Percentiles rank a stretch among this genome's conserved stretches.
Evolutionary conservation across 2,113 vertebrate genomes (phyloP).

Genomic region (Hassar affinis): DNA sequence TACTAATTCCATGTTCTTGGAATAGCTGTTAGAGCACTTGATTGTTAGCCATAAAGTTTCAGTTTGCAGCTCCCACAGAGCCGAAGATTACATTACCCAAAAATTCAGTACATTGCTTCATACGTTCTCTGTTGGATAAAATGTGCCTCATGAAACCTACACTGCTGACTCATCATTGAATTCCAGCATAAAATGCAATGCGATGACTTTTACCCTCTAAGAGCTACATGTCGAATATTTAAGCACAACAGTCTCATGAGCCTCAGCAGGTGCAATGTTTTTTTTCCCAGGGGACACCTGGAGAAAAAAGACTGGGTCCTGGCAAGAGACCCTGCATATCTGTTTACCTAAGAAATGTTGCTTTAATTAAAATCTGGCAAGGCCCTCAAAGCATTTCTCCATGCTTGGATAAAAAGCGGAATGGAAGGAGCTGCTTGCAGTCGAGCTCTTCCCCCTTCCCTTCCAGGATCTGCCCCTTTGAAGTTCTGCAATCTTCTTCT

Average conservation of each 20-base stretch:
- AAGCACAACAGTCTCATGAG: neutral
- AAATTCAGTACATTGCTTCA: constrained; percentile 7
- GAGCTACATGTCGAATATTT: neutral
- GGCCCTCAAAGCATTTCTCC: constrained; percentile 52
- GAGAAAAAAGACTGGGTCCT: constrained; percentile 4
- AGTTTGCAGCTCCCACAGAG: neutral
- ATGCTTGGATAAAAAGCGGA: constrained; percentile 62
- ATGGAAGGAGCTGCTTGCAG: constrained; percentile 46
- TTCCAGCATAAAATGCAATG: neutral
- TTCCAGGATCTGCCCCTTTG: constrained; percentile 40
- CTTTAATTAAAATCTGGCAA: constrained; percentile 69
- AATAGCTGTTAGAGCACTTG: constrained; percentile 6
- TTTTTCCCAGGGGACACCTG: constrained; percentile 28
- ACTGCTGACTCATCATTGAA: neutral
- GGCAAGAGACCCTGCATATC: constrained; percentile 45
- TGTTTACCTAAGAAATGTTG: constrained; percentile 54
- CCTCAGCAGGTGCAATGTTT: constrained; percentile 25
- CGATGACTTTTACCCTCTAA: neutral
- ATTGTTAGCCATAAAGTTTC: constrained; percentile 8
- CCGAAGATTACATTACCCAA: neutral
- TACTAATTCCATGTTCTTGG: constrained; percentile 8
- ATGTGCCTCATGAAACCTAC: neutral
- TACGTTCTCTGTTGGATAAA: constrained; percentile 1
- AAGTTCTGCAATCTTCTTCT: constrained; percentile 28
- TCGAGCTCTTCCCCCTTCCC: constrained; percentile 7